Conservation (phyloP, 2,797 vertebrate species). For the Lerista edwardsae region DNA sequence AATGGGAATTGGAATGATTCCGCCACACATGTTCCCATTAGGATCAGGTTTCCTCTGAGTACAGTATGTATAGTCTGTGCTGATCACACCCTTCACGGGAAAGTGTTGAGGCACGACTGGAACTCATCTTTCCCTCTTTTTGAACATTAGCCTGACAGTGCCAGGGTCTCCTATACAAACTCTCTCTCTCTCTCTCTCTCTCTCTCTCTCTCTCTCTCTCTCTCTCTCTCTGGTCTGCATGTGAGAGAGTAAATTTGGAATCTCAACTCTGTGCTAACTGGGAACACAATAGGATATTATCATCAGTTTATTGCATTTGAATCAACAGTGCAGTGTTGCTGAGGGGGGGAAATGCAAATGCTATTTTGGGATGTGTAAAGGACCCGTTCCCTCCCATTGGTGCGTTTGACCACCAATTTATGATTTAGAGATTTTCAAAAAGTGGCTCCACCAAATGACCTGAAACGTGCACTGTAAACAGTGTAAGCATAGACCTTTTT, state of each 20-base stretch:
- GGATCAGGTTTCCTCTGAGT: conserved; percentile 28
- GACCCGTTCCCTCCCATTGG: too few relatives aligned
- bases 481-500: too few relatives aligned
- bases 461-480: too few relatives aligned
- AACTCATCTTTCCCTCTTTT: background rate
- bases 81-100: background rate
- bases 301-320: background rate
- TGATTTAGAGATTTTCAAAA: too few relatives aligned
- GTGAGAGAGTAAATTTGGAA: background rate
- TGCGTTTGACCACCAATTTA: too few relatives aligned
- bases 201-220: too few relatives aligned
- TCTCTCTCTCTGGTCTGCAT: background rate
- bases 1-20: conserved; percentile 1
- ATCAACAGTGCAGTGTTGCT: background rate
- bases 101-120: background rate
- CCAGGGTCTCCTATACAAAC: background rate
- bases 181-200: too few relatives aligned
- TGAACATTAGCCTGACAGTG: background rate
- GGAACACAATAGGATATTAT: background rate
- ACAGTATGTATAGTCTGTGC: conserved; percentile 19
- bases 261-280: background rate
- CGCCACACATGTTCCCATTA: background rate
- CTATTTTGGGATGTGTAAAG: conserved; percentile 27
- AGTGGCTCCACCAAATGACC: too few relatives aligned
- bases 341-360: background rate